phyloP scores from a whole-genome alignment of 2,113 vertebrate species.

The Indicator maculatus region DNA sequence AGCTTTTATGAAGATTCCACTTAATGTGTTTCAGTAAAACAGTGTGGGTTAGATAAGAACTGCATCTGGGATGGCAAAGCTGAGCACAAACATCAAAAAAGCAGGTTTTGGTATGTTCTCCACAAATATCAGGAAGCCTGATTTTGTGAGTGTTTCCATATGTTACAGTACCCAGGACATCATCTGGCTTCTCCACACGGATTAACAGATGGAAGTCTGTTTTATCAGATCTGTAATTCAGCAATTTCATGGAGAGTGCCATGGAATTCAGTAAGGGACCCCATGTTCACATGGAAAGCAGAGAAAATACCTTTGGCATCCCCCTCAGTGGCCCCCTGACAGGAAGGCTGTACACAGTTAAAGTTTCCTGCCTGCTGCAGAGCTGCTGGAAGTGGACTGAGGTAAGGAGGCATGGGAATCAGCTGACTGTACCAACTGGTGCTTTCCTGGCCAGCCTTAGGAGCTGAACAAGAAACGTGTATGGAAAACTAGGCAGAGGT shows the following conservation, averaged over 20 bases:
- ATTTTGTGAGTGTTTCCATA: not conserved
- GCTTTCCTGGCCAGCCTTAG: not conserved
- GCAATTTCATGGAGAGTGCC: not conserved
- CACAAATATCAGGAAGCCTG: not conserved
- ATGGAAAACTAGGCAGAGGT: not conserved
- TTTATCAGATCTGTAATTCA: slow-evolving; percentile 4
- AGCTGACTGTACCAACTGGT: not conserved
- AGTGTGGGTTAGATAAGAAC: not conserved
- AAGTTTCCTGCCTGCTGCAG: slow-evolving; percentile 1
- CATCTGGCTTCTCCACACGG: not conserved
- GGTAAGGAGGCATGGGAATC: not conserved
- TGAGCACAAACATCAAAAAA: not conserved
- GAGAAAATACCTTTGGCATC: not conserved
- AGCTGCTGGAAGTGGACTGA: not conserved
- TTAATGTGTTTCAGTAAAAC: not conserved
- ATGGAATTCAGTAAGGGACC: slow-evolving; percentile 5
- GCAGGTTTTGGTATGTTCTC: not conserved
- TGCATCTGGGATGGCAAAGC: not conserved
- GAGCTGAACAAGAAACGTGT: not conserved
- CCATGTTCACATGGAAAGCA: not conserved
- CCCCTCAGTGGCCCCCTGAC: not conserved
- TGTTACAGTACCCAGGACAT: not conserved
- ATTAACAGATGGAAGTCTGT: slow-evolving; percentile 27
- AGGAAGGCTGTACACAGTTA: not conserved
- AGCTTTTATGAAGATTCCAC: not conserved